phyloP scores from a whole-genome alignment of 1,140 invertebrate species.

The Megalopta genalis region DNA sequence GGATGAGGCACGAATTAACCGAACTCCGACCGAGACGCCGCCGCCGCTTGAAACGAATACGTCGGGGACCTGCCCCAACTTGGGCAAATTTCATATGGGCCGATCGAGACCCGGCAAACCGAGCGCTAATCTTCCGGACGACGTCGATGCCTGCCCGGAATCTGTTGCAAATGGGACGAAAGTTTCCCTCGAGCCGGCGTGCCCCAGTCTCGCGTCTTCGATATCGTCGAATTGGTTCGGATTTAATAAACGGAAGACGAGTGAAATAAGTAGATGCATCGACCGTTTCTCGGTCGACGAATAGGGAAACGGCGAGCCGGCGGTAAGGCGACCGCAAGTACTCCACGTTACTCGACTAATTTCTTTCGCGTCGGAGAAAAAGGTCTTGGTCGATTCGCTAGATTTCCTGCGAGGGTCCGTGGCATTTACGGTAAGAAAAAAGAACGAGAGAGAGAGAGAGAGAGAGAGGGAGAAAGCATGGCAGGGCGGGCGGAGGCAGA shows the following conservation, averaged over 20 bases:
- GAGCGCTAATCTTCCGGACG: neutral
- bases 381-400: constrained; percentile 40
- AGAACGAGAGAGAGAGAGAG: neutral
- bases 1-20: neutral
- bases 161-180: too few species aligned
- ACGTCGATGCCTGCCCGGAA: too few species aligned
- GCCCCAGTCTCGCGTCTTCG: too few species aligned
- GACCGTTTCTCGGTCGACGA: neutral
- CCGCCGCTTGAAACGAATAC: neutral
- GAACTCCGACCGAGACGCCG: neutral
- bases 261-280: too few species aligned
- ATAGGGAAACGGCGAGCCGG: neutral
- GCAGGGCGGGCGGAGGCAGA: neutral
- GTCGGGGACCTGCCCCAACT: neutral
- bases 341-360: constrained; percentile 40
- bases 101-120: neutral
- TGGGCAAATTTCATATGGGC: neutral
- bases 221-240: too few species aligned
- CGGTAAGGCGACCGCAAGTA: constrained; percentile 10
- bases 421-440: constrained; percentile 5
- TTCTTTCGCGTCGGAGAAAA: constrained; percentile 29
- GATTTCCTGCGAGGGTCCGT: constrained; percentile 29
- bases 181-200: too few species aligned
- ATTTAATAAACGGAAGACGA: too few species aligned
- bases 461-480: neutral